A percentile compares a stretch with the other conserved stretches of the same genome.
phyloP scores from a whole-genome alignment of 1,140 invertebrate species.

The Calycopis cecrops region DNA sequence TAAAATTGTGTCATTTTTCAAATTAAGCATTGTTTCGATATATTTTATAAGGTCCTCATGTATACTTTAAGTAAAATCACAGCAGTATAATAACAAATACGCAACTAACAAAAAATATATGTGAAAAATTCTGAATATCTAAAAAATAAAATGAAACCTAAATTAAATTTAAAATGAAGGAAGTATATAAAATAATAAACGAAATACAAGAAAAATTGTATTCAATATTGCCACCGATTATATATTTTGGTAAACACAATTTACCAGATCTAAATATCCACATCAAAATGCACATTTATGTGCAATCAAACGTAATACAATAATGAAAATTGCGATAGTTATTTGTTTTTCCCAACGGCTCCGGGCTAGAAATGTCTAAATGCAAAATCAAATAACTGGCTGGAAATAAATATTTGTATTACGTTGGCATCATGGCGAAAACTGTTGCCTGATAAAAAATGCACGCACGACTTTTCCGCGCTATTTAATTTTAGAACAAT shows the following conservation, averaged over 20 bases:
- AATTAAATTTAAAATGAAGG: no score
- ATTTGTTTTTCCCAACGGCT: constrained; percentile 9
- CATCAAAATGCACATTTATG: constrained; percentile 6
- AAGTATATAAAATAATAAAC: no score
- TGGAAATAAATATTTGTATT: constrained; percentile 1
- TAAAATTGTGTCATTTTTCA: no score
- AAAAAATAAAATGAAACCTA: no score
- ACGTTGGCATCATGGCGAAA: constrained; percentile 5
- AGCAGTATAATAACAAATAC: no score
- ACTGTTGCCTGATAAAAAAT: constrained; percentile 23
- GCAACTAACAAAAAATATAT: no score
- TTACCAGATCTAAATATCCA: neutral
- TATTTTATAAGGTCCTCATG: no score
- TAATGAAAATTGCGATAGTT: constrained; percentile 6
- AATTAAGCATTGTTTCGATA: no score
- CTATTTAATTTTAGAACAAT: constrained; percentile 54
- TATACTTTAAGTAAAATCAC: no score
- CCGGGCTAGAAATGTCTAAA: constrained; percentile 1
- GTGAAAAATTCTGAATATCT: no score
- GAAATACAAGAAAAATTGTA: neutral
- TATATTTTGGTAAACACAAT: neutral
- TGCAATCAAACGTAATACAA: constrained; percentile 4
- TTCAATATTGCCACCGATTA: neutral
- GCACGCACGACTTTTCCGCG: constrained; percentile 39
- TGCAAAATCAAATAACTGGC: constrained; percentile 10